A percentile compares a stretch with the other conserved stretches of the same genome.
phyloP scores from a whole-genome alignment of 1,140 invertebrate genomes.

The Teleogryllus occipitalis region DNA sequence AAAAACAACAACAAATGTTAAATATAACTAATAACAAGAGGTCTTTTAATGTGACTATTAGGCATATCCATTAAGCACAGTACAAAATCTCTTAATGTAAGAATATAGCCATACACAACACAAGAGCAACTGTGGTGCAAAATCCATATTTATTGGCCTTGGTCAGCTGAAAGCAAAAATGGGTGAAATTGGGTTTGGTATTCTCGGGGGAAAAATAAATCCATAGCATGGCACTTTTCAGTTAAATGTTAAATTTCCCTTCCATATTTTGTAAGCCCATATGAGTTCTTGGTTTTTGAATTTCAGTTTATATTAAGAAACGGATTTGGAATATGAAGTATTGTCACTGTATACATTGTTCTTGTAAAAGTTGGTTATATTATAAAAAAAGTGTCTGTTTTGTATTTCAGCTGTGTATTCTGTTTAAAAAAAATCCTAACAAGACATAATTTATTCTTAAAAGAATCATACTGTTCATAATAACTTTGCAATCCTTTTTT shows the following conservation, averaged over 20 bases:
- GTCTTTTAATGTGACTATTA: background rate
- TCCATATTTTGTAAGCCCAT: background rate
- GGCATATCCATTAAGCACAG: background rate
- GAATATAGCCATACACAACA: background rate
- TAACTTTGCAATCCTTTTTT: background rate
- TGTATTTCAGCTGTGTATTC: background rate
- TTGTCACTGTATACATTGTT: background rate
- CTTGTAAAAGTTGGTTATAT: background rate
- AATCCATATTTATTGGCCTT: conserved; percentile 7
- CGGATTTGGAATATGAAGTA: conserved; percentile 26
- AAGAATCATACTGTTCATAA: background rate
- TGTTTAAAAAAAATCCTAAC: background rate
- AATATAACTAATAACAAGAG: background rate
- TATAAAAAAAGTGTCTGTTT: background rate
- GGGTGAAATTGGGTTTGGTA: background rate
- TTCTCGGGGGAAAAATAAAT: background rate
- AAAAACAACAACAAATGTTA: background rate
- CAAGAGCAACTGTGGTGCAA: conserved; percentile 13
- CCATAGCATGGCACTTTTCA: background rate
- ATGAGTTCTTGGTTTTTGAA: background rate
- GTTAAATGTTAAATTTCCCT: background rate
- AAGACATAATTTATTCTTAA: background rate
- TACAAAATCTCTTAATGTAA: background rate
- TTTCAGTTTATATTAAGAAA: conserved; percentile 11
- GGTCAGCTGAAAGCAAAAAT: background rate